Conservation (phyloP, 2,113 vertebrate species). For the Oxygymnocypris stewartii region DNA sequence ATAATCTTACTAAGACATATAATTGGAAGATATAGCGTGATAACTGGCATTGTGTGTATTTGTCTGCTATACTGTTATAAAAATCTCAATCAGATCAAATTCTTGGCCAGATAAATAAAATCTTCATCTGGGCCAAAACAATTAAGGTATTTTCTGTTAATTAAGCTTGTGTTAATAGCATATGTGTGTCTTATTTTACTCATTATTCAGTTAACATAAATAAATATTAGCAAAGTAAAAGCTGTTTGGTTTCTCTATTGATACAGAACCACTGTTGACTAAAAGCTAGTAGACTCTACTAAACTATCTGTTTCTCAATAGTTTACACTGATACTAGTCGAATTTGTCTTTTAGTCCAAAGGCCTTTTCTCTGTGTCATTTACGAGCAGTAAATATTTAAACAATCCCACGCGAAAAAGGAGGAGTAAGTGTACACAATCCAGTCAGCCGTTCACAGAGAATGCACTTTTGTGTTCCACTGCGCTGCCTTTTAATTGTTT, state of each 20-base stretch:
- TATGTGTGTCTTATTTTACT: not conserved
- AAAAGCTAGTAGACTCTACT: not conserved
- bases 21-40: too few species aligned
- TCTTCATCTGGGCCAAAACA: too few species aligned
- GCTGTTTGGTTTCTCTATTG: not conserved
- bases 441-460: not conserved
- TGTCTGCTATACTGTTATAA: too few species aligned
- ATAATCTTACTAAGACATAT: too few species aligned
- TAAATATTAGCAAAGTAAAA: not conserved
- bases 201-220: not conserved
- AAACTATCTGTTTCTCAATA: not conserved
- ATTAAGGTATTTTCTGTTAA: too few species aligned
- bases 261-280: not conserved
- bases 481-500: not conserved
- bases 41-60: too few species aligned
- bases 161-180: too few species aligned
- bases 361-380: not conserved
- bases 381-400: conserved; percentile 1
- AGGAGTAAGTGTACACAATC: not conserved
- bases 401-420: not conserved
- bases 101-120: too few species aligned
- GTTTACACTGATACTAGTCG: not conserved
- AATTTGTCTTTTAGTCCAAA: conserved; percentile 1
- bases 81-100: too few species aligned
- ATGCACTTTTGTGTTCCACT: not conserved